Conservation (phyloP, 30 jellyfish, hydroid and myxozoan species). For the Clytia hemisphaerica region DNA sequence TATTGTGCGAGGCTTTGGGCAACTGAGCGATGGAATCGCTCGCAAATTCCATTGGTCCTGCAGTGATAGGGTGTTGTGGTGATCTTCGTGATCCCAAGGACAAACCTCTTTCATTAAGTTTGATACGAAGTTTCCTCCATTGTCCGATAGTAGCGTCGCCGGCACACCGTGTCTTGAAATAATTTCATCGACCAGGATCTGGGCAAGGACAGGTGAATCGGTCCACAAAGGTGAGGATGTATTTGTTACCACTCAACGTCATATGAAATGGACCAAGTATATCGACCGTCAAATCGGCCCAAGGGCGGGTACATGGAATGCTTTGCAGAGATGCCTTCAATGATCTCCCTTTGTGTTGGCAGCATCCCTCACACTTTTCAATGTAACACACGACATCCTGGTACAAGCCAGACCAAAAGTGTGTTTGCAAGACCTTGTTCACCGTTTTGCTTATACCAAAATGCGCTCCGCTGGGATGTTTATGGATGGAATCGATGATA, state of each 20-base stretch:
- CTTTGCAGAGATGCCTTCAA: constrained; percentile 26
- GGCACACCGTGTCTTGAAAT: constrained; percentile 19
- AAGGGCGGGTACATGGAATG: constrained; percentile 1
- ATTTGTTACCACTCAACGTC: constrained; percentile 9
- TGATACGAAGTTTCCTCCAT: constrained; percentile 26
- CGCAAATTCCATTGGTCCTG: constrained; percentile 34
- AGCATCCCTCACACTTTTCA: no score
- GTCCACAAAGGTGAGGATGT: constrained; percentile 14
- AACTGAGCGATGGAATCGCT: no score
- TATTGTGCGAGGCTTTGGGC: constrained; percentile 18
- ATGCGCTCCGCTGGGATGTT: no score
- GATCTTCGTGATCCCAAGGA: constrained; percentile 8
- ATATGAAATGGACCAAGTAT: not conserved
- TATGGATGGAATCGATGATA: no score
- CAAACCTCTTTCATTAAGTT: constrained; percentile 11
- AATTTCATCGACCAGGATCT: constrained; percentile 16
- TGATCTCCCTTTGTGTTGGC: no score
- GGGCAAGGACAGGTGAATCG: constrained; percentile 16
- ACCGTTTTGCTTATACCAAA: no score
- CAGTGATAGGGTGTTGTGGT: constrained; percentile 37
- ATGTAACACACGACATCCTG: no score
- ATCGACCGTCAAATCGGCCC: constrained; percentile 1
- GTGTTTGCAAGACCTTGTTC: no score
- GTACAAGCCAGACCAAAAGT: no score
- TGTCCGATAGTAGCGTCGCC: constrained; percentile 24